phyloP scores from a whole-genome alignment of 2,888 invertebrate genomes.

The Argyresthia albistria region DNA sequence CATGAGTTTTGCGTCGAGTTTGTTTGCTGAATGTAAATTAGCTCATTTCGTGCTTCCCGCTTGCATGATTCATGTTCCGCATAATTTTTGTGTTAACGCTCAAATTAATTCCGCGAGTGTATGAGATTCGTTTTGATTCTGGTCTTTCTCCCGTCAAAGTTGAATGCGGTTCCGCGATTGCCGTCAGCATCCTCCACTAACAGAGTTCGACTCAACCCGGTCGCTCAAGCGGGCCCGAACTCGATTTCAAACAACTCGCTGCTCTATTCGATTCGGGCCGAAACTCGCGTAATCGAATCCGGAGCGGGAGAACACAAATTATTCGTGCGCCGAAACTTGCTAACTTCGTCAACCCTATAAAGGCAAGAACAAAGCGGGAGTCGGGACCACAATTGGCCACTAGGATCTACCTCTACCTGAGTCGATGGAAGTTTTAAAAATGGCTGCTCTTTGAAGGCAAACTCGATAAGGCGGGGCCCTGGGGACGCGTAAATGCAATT shows the following conservation, averaged over 20 bases:
- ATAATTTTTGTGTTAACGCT: not conserved
- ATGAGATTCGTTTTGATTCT: not conserved
- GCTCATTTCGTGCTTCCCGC: slow-evolving; percentile 35
- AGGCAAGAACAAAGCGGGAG: slow-evolving; percentile 65
- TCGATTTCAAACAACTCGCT: slow-evolving; percentile 39
- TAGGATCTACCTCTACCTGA: slow-evolving; percentile 45
- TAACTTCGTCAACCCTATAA: slow-evolving; percentile 67
- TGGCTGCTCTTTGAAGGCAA: slow-evolving; percentile 65
- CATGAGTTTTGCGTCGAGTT: slow-evolving; percentile 50
- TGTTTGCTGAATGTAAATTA: slow-evolving; percentile 42
- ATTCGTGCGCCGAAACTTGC: slow-evolving; percentile 60
- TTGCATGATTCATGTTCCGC: slow-evolving; percentile 23
- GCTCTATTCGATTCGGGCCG: slow-evolving; percentile 42
- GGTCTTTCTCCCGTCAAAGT: slow-evolving; percentile 13
- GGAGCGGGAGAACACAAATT: slow-evolving; percentile 65
- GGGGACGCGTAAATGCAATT: slow-evolving; percentile 70
- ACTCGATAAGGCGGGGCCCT: slow-evolving; percentile 62
- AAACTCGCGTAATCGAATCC: slow-evolving; percentile 60
- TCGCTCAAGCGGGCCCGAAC: slow-evolving; percentile 21
- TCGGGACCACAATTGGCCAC: slow-evolving; percentile 64
- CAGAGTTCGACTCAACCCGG: slow-evolving; percentile 35
- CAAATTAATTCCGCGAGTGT: not conserved
- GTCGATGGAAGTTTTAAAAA: slow-evolving; percentile 65
- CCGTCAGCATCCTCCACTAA: slow-evolving; percentile 18
- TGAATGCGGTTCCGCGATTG: slow-evolving; percentile 19